phyloP scores from a whole-genome alignment of 2,113 vertebrate genomes.

The Thryonomys swinderianus region DNA sequence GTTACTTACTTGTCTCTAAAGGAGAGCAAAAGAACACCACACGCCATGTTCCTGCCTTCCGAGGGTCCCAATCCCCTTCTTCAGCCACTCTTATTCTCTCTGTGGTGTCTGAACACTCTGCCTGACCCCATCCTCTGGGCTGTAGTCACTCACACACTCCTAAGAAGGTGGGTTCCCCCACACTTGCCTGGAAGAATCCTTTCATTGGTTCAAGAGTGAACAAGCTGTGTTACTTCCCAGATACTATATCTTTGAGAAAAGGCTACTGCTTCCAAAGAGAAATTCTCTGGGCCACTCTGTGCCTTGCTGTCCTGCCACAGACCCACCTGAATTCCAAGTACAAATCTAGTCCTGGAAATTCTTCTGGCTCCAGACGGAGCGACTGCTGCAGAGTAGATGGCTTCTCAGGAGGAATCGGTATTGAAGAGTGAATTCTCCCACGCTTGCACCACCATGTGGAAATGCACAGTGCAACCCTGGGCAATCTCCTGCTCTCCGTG shows the following conservation, averaged over 20 bases:
- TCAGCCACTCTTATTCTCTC: neutral
- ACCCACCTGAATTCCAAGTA: neutral
- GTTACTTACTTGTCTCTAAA: neutral
- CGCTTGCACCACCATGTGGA: neutral
- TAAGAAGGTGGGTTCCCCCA: neutral
- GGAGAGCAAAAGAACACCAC: neutral
- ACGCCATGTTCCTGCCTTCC: neutral
- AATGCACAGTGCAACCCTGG: neutral
- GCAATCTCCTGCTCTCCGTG: neutral
- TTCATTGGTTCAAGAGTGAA: neutral
- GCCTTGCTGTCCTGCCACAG: neutral
- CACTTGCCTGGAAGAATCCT: neutral
- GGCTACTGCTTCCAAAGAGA: neutral
- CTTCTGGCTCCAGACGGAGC: neutral
- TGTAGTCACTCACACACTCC: neutral
- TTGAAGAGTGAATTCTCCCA: neutral
- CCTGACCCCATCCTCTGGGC: neutral
- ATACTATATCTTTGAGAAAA: neutral
- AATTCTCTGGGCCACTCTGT: accelerated
- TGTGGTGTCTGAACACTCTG: neutral
- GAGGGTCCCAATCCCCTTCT: neutral
- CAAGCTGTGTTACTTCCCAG: neutral
- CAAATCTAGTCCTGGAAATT: neutral
- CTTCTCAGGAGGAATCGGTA: neutral
- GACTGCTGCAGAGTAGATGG: neutral